These are phyloP conservation scores for Cactoblastis cactorum DNA, from an alignment of 2,888 invertebrate species.

Conservation along the genomic window DNA sequence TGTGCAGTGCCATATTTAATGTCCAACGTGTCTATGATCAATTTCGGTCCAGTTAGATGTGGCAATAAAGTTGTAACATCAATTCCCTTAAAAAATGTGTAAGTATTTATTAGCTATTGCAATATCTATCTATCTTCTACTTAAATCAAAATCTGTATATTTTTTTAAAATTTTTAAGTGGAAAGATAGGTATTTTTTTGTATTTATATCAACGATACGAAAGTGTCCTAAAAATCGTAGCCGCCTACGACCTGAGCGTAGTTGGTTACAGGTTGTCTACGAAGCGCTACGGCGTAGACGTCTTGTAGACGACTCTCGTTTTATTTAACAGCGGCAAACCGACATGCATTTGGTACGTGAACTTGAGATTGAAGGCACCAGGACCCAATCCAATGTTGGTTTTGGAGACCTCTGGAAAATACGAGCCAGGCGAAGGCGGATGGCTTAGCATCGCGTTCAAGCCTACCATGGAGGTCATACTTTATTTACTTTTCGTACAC, in stretches of 20 bases:
- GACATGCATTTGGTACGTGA: slow-evolving; percentile 76
- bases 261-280: not conserved
- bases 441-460: slow-evolving; percentile 79
- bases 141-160: too few relatives aligned
- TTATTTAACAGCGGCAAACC: slow-evolving; percentile 72
- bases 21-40: slow-evolving; percentile 56
- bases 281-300: not conserved
- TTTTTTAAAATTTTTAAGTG: too few relatives aligned
- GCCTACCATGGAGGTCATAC: slow-evolving; percentile 64
- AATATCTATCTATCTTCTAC: not conserved
- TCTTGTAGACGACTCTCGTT: not conserved
- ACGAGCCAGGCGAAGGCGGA: slow-evolving; percentile 69
- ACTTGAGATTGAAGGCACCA: slow-evolving; percentile 48
- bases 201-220: too few relatives aligned
- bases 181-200: too few relatives aligned
- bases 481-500: not conserved
- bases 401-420: slow-evolving; percentile 62
- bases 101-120: slow-evolving; percentile 33
- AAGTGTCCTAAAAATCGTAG: too few relatives aligned
- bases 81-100: slow-evolving; percentile 79
- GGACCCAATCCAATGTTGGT: slow-evolving; percentile 54
- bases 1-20: slow-evolving; percentile 79
- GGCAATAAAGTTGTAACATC: slow-evolving; percentile 78
- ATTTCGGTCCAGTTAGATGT: slow-evolving; percentile 79
- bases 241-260: too few relatives aligned